A percentile compares a stretch with the other conserved stretches of the same genome.
These are phyloP conservation scores for Cotesia vestalis DNA, from an alignment of 1,140 invertebrate species.

Conservation along the genomic window DNA sequence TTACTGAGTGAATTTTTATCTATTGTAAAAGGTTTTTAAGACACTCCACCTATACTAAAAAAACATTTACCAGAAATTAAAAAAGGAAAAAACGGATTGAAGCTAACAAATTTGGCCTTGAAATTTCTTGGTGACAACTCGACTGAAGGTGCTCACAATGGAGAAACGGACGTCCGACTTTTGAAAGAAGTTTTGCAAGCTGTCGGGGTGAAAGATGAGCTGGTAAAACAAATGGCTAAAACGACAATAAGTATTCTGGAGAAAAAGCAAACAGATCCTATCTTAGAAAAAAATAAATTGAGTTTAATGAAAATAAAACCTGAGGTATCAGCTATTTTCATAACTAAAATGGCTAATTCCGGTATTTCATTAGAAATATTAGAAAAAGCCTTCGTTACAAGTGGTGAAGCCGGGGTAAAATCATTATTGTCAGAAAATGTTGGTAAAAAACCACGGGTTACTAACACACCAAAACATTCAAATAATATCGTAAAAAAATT, in stretches of 20 bases:
- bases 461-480: neutral
- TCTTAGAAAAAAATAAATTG: slow-evolving; percentile 15
- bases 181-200: slow-evolving; percentile 16
- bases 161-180: slow-evolving; percentile 27
- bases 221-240: neutral
- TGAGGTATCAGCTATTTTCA: slow-evolving; percentile 9
- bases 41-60: slow-evolving; percentile 29
- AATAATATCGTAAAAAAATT: slow-evolving; percentile 42
- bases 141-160: slow-evolving; percentile 24
- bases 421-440: slow-evolving; percentile 6
- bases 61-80: slow-evolving; percentile 9
- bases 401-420: slow-evolving; percentile 1
- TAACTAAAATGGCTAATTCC: slow-evolving; percentile 18
- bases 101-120: slow-evolving; percentile 6
- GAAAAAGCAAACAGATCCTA: slow-evolving; percentile 11
- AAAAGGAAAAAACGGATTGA: slow-evolving; percentile 23
- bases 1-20: slow-evolving; percentile 23
- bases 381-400: slow-evolving; percentile 26
- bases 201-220: neutral
- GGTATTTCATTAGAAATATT: slow-evolving; percentile 13
- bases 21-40: slow-evolving; percentile 34
- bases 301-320: slow-evolving; percentile 15
- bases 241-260: neutral
- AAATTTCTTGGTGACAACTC: slow-evolving; percentile 18
- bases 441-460: neutral